These are phyloP conservation scores for Tetheella fluctuosa DNA, from an alignment of 2,888 invertebrate species.

Conservation along the genomic window DNA sequence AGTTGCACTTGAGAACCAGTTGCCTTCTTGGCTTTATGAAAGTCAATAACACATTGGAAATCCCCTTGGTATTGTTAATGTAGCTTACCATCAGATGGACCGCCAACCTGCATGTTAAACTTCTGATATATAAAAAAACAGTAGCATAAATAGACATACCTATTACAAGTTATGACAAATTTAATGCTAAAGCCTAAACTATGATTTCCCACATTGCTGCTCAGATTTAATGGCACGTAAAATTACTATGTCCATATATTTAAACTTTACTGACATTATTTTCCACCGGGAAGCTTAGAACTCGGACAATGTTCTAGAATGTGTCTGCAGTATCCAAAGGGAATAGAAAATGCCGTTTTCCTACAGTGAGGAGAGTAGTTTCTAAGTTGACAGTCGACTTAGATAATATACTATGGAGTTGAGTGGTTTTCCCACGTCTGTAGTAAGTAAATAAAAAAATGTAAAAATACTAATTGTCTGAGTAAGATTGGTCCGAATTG, in stretches of 20 bases:
- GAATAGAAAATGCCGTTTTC: constrained; percentile 5
- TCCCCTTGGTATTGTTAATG: no score
- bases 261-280: constrained; percentile 3
- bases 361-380: background rate
- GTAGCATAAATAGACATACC: no score
- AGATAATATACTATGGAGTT: background rate
- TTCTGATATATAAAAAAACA: no score
- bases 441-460: background rate
- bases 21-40: no score
- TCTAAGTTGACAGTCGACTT: background rate
- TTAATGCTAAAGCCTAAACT: background rate
- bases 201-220: background rate
- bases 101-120: no score
- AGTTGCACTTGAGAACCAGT: no score
- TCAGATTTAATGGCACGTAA: background rate
- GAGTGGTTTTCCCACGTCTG: background rate
- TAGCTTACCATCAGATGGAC: no score
- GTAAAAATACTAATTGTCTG: no score
- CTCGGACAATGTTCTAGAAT: background rate
- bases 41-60: no score
- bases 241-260: background rate
- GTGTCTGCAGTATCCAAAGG: constrained; percentile 8
- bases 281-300: background rate
- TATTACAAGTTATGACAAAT: background rate
- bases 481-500: no score